Evolutionary conservation across 1,140 invertebrate species (phyloP), one percentile per base, ranked within the genome.

Genomic region (Bombus picipes): DNA sequence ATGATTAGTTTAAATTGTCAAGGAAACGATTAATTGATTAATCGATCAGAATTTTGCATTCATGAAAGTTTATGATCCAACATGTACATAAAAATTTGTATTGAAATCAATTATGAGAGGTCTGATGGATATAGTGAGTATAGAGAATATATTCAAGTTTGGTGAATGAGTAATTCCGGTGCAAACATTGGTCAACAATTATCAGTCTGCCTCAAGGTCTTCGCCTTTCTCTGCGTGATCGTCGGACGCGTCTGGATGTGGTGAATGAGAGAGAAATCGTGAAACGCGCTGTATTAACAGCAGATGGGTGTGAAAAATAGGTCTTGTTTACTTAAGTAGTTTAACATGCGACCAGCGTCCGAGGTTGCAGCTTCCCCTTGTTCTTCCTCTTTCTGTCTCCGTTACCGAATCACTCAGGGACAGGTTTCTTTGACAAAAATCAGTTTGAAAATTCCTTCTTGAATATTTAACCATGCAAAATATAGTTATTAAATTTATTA

Each of bases 181-280:
- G 32, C 37, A 32, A 68, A 81, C 41, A 78, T 41, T 65, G 47
- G 59, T 25, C 71, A 32, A n/a, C 39, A 81, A 53, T 82, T 77
- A 76, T 86, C 83, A 62, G 53, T 25, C 57, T 15, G 76, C 62
- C 74, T n/a, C 39, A 76, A 81, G 34, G 62, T n/a, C 53, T 80
- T 87, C 22, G 62, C 76, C 76, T 86, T 86, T 82, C 74, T 84
- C 37, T 32, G 53, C 57, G 5, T 59, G 71, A 47, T 37, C 13
- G 37, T 43, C 10, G 13, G 28, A 2, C 32, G 62, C n/a, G 37
- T 65, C 59, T 66, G 62, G 28, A 74, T 87, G 82, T 22, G 53
- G 70, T 59, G 73, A 87, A 87, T 79, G 66, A 81, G 73, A 32
- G 37, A 59, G 43, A 79, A n/a, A 65, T 39, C n/a, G 66, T 39